Evolutionary conservation across 2,797 vertebrate genomes (phyloP).

Genomic region (Thripadectes ignobilis): DNA sequence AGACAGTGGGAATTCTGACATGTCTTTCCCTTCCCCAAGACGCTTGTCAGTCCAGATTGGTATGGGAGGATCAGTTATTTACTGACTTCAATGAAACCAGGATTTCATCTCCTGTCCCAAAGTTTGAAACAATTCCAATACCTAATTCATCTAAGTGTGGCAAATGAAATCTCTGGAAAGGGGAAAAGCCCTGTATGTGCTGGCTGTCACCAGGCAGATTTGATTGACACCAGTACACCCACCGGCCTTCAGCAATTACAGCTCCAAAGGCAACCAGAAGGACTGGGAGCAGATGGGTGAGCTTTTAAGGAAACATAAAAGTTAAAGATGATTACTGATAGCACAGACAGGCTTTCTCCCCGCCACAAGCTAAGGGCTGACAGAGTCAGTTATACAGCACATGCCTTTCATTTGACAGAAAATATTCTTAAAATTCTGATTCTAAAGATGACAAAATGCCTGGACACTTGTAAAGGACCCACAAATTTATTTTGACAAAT

Average conservation of each 20-base stretch:
- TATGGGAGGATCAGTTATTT: neutral
- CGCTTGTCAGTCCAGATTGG: neutral
- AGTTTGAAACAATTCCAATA: neutral
- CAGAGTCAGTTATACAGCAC: neutral
- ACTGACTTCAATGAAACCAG: neutral
- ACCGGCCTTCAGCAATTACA: neutral
- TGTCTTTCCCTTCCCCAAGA: neutral
- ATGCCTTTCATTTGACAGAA: neutral
- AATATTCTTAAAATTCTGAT: neutral
- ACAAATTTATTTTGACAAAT: neutral
- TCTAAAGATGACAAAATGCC: neutral
- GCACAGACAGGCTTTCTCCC: neutral
- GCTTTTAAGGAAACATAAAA: neutral
- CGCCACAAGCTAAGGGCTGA: neutral
- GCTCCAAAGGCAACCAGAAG: neutral
- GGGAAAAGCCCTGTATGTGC: neutral
- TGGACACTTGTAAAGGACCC: neutral
- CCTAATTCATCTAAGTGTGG: neutral
- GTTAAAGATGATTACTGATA: neutral
- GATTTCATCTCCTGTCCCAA: neutral
- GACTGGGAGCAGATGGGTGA: neutral
- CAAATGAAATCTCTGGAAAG: neutral
- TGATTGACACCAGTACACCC: constrained; percentile 15
- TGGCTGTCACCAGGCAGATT: neutral
- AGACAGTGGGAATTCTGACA: neutral